phyloP scores from a whole-genome alignment of 1,140 invertebrate species.

The Brachionus asplanchnoidis region DNA sequence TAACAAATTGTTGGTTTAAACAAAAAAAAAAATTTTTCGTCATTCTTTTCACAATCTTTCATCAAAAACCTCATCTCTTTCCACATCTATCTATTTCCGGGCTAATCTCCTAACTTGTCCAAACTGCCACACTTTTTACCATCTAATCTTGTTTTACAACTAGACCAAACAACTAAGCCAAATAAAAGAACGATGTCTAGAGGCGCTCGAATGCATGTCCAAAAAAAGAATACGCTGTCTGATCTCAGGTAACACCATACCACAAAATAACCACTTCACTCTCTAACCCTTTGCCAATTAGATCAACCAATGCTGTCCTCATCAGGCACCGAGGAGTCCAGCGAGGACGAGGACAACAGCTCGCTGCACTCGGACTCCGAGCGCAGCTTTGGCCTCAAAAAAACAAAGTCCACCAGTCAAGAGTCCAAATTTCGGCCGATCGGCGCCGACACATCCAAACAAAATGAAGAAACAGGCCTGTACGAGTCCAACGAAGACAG shows the following conservation, averaged over 20 bases:
- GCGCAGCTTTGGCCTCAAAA: neutral
- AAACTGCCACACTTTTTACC: neutral
- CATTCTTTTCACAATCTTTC: neutral
- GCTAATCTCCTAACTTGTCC: neutral
- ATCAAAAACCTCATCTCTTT: neutral
- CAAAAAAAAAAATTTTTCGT: neutral
- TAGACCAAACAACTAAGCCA: slow-evolving; percentile 50
- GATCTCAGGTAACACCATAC: slow-evolving; percentile 47
- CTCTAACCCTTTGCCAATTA: neutral
- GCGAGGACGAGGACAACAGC: slow-evolving; percentile 3
- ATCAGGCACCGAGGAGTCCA: slow-evolving; percentile 35
- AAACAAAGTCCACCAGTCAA: neutral
- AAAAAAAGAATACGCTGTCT: slow-evolving; percentile 54
- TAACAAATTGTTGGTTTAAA: neutral
- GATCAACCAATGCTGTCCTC: slow-evolving; percentile 41
- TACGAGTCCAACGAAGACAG: neutral
- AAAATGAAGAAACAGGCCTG: neutral
- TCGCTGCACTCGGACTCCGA: neutral
- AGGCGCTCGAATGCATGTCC: slow-evolving; percentile 56
- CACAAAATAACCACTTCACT: neutral
- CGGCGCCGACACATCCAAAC: neutral
- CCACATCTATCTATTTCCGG: neutral
- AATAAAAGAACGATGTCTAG: slow-evolving; percentile 50
- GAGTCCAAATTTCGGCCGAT: slow-evolving; percentile 3
- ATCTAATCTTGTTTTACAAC: neutral